Conservation (phyloP, 1,140 invertebrate species). For the Formica exsecta region DNA sequence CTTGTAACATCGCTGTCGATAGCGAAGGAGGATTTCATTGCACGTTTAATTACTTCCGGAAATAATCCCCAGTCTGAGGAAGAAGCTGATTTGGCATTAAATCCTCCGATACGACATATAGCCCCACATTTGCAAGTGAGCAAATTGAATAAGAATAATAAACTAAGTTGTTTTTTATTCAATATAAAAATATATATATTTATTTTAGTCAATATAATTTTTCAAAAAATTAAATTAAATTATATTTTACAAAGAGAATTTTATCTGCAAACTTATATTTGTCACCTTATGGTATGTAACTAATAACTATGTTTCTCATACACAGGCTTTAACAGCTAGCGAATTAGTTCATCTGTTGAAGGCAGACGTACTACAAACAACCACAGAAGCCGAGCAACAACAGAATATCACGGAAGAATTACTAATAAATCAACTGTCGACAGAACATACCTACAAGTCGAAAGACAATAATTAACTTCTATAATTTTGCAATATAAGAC, state of each 20-base stretch:
- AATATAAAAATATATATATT: too few relatives aligned
- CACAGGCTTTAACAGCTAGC: conserved; percentile 85
- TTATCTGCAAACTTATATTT: neutral
- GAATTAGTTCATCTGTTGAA: conserved; percentile 87
- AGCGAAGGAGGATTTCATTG: conserved; percentile 84
- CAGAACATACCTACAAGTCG: neutral
- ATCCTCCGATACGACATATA: conserved; percentile 85
- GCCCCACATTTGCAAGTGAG: conserved; percentile 84
- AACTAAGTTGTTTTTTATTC: neutral
- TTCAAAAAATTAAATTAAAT: neutral
- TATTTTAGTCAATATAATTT: neutral
- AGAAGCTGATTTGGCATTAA: conserved; percentile 80
- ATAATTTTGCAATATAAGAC: conserved; percentile 28
- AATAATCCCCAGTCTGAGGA: conserved; percentile 80
- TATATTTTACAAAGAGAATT: neutral
- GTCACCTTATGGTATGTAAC: too few relatives aligned
- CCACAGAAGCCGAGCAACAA: conserved; percentile 69
- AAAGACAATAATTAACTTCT: conserved; percentile 26
- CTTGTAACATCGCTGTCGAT: conserved; percentile 84
- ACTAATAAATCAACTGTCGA: conserved; percentile 58
- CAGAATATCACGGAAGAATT: conserved; percentile 60
- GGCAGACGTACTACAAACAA: conserved; percentile 84
- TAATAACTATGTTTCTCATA: conserved; percentile 45
- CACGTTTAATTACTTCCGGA: conserved; percentile 83
- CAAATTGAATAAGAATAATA: neutral